A percentile compares a stretch with the other conserved stretches of the same genome.
Conservation (phyloP, 2,888 invertebrate species). For the Diploptera punctata region DNA sequence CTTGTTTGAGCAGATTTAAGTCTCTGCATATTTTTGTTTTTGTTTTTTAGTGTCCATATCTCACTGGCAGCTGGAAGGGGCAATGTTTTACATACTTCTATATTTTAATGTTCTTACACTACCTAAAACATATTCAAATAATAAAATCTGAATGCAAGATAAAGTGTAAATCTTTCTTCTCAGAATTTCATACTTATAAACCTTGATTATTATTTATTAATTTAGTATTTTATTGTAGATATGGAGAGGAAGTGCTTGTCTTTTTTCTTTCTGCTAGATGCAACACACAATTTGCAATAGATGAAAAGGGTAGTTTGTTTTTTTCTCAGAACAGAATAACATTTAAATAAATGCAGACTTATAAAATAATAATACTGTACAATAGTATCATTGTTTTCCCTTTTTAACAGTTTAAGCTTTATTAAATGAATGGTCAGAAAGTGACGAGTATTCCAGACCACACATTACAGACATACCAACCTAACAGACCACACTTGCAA, state of each 20-base stretch:
- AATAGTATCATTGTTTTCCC: not conserved
- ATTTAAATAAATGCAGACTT: not conserved
- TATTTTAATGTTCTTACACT: too few relatives aligned
- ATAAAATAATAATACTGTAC: slow-evolving; percentile 21
- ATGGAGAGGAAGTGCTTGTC: not conserved
- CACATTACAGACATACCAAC: not conserved
- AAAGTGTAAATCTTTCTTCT: too few relatives aligned
- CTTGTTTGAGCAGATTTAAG: too few relatives aligned
- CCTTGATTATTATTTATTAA: too few relatives aligned
- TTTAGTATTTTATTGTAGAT: not conserved
- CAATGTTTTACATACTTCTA: too few relatives aligned
- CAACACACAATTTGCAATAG: not conserved
- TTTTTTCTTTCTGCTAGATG: not conserved
- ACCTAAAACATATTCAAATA: too few relatives aligned
- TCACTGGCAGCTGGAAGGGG: too few relatives aligned
- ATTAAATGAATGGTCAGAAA: slow-evolving; percentile 25
- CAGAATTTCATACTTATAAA: too few relatives aligned
- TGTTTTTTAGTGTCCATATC: too few relatives aligned
- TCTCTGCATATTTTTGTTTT: too few relatives aligned
- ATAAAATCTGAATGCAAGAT: too few relatives aligned
- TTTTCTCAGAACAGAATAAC: not conserved
- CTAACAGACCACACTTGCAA: not conserved
- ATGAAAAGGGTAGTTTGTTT: not conserved
- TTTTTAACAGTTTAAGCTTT: not conserved
- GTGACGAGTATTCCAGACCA: slow-evolving; percentile 18